A percentile compares a stretch with the other conserved stretches of the same genome.
These are phyloP conservation scores for Beris morrisii DNA, from an alignment of 2,888 invertebrate species.

Conservation along the genomic window DNA sequence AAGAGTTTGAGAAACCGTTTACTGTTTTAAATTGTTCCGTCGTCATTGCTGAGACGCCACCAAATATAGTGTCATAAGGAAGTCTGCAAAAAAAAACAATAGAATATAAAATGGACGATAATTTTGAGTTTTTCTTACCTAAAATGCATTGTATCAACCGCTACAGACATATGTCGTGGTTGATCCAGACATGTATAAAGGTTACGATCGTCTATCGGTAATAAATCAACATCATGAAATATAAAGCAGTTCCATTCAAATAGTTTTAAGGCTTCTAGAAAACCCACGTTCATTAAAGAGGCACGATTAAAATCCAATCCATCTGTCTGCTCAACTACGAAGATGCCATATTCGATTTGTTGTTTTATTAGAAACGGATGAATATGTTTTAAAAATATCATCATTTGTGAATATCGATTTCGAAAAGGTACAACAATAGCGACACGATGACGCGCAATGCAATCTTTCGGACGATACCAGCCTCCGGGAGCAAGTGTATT, in stretches of 20 bases:
- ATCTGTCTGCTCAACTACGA: constrained; percentile 82
- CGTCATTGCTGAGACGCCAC: constrained; percentile 91
- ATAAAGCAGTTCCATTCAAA: constrained; percentile 85
- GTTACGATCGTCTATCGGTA: constrained; percentile 91
- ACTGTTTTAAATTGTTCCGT: constrained; percentile 81
- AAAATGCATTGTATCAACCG: constrained; percentile 81
- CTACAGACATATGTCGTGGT: constrained; percentile 91
- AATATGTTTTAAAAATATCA: constrained; percentile 86
- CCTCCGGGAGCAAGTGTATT: constrained; percentile 79
- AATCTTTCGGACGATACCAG: constrained; percentile 73
- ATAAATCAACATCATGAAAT: constrained; percentile 94
- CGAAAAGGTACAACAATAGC: constrained; percentile 94
- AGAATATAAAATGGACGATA: constrained; percentile 14
- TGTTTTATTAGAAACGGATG: constrained; percentile 91
- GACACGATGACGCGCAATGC: constrained; percentile 74
- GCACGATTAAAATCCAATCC: constrained; percentile 82
- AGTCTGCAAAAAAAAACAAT: constrained; percentile 62
- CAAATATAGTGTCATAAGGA: constrained; percentile 89
- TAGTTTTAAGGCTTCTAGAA: constrained; percentile 79
- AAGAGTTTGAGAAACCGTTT: constrained; percentile 92
- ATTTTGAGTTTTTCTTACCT: constrained; percentile 60
- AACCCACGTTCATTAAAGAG: constrained; percentile 96
- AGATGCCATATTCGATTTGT: constrained; percentile 92
- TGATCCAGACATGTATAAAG: constrained; percentile 89
- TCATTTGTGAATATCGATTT: constrained; percentile 80